phyloP scores from a whole-genome alignment of 1,140 invertebrate genomes.

The Drosophila busckii region DNA sequence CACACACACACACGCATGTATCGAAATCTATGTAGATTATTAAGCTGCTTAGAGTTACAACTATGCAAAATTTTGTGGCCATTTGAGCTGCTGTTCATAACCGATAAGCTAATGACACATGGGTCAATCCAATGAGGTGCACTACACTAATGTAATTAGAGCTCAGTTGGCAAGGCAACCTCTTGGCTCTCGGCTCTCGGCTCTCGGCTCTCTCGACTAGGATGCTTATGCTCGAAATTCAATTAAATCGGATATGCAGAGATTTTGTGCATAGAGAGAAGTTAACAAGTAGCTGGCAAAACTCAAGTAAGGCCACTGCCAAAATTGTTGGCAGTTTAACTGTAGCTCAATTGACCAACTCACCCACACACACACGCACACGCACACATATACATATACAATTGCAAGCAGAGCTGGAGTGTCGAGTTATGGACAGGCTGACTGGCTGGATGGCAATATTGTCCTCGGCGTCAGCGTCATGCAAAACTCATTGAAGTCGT shows the following conservation, averaged over 20 bases:
- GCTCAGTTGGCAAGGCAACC: constrained; percentile 52
- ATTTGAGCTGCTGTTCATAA: constrained; percentile 22
- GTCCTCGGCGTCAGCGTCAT: constrained; percentile 52
- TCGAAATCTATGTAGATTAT: background rate
- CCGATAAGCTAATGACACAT: constrained; percentile 69
- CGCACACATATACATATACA: constrained; percentile 16
- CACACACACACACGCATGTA: too few species aligned
- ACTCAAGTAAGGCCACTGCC: constrained; percentile 21
- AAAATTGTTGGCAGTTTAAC: constrained; percentile 72
- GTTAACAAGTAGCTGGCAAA: background rate
- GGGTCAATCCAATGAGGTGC: constrained; percentile 40
- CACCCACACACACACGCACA: constrained; percentile 23
- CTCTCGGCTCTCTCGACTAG: constrained; percentile 22
- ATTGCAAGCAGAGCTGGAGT: constrained; percentile 30
- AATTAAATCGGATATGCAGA: constrained; percentile 71
- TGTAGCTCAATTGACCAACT: constrained; percentile 66
- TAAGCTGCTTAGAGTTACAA: constrained; percentile 10
- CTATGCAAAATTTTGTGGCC: constrained; percentile 11
- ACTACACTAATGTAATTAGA: constrained; percentile 70
- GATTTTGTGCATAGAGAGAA: constrained; percentile 47
- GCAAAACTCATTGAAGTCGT: constrained; percentile 74
- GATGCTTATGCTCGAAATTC: constrained; percentile 66
- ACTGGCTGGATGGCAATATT: constrained; percentile 26
- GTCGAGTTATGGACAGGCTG: constrained; percentile 22
- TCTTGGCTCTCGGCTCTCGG: background rate